A percentile compares a stretch with the other conserved stretches of the same genome.
Conservation (phyloP, 1,140 invertebrate genomes). For the Cydia pomonella region DNA sequence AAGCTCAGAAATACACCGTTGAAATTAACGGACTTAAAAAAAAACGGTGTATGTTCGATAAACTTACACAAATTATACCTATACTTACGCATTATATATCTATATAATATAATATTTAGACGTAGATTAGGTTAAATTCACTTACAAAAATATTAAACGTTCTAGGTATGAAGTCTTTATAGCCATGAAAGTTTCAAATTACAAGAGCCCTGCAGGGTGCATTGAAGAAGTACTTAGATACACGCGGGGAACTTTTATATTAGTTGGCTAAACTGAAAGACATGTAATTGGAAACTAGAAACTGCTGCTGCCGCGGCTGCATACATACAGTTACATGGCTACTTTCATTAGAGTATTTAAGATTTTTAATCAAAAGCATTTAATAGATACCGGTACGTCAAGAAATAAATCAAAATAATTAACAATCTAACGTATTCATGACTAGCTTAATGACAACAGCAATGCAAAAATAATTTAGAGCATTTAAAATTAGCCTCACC, state of each 20-base stretch:
- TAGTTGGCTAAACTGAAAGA: conserved; percentile 74
- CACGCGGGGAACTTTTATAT: conserved; percentile 74
- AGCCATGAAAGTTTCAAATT: conserved; percentile 49
- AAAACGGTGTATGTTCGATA: too few relatives aligned
- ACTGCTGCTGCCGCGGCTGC: conserved; percentile 48
- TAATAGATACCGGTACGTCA: not conserved
- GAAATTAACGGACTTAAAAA: too few relatives aligned
- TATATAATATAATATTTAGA: too few relatives aligned
- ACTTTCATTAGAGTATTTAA: conserved; percentile 44
- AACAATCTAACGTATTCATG: too few relatives aligned
- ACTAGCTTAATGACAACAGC: too few relatives aligned
- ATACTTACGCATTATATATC: too few relatives aligned
- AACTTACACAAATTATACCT: too few relatives aligned
- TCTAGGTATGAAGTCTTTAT: conserved; percentile 60
- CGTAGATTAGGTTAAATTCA: not conserved
- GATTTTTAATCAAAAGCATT: not conserved
- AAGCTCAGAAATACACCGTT: too few relatives aligned
- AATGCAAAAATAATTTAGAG: too few relatives aligned
- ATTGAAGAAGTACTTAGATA: conserved; percentile 60
- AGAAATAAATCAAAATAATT: too few relatives aligned
- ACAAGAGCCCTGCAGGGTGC: conserved; percentile 24
- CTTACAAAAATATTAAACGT: conserved; percentile 15
- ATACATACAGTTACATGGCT: conserved; percentile 41
- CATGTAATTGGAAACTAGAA: conserved; percentile 78
- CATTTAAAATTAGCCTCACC: not conserved